phyloP scores from a whole-genome alignment of 2,888 invertebrate species.

The Xylocampa areola region DNA sequence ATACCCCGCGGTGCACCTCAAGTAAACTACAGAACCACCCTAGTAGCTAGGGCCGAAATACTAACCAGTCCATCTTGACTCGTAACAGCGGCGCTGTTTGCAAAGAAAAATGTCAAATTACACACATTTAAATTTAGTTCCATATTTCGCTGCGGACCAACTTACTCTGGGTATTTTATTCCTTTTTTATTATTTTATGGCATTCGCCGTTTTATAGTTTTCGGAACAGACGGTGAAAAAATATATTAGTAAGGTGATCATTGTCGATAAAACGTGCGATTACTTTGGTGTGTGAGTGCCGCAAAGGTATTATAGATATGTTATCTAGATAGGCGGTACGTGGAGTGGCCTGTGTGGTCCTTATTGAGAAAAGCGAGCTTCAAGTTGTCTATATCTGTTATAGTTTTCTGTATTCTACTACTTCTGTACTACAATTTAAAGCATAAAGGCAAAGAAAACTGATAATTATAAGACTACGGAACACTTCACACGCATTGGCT shows the following conservation, averaged over 20 bases:
- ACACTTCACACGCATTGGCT: too few relatives aligned
- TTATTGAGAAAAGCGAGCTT: background rate
- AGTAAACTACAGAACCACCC: constrained; percentile 46
- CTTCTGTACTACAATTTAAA: too few relatives aligned
- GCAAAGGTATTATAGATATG: constrained; percentile 32
- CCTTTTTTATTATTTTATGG: constrained; percentile 31
- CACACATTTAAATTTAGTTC: constrained; percentile 16
- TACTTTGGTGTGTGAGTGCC: constrained; percentile 35
- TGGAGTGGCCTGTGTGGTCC: constrained; percentile 5
- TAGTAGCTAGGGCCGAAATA: constrained; percentile 13
- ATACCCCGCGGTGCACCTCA: constrained; percentile 62
- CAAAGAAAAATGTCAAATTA: background rate
- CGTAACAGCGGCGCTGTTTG: constrained; percentile 14
- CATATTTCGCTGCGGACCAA: background rate
- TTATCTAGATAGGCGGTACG: constrained; percentile 11
- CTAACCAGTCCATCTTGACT: constrained; percentile 15
- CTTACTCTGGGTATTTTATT: background rate
- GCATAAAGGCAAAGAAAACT: too few relatives aligned
- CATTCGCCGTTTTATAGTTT: constrained; percentile 45
- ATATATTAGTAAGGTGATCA: constrained; percentile 44
- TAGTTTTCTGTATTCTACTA: too few relatives aligned
- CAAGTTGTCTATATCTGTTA: too few relatives aligned
- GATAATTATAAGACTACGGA: too few relatives aligned
- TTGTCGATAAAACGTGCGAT: constrained; percentile 32
- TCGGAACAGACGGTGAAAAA: constrained; percentile 31